These are phyloP conservation scores for Callimorpha dominula DNA, from an alignment of 2,888 invertebrate genomes.

Conservation along the genomic window DNA sequence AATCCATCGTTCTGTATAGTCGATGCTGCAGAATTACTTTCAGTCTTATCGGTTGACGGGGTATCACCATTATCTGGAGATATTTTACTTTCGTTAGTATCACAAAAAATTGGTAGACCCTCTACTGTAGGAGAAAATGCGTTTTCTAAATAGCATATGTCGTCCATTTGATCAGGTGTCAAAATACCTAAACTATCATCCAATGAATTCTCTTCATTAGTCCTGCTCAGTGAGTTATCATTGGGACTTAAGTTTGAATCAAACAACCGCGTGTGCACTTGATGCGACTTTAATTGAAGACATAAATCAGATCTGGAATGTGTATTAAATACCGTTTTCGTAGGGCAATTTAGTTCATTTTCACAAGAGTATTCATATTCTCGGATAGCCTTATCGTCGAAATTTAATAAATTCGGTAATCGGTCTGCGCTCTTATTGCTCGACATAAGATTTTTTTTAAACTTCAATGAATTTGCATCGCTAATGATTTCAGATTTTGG, in stretches of 20 bases:
- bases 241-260: conserved; percentile 80
- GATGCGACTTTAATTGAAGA: conserved; percentile 78
- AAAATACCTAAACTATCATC: conserved; percentile 95
- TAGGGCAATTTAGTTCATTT: conserved; percentile 69
- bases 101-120: conserved; percentile 85
- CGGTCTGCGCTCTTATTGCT: conserved; percentile 72
- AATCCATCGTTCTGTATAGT: conserved; percentile 83
- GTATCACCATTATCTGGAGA: conserved; percentile 84
- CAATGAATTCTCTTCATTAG: conserved; percentile 92
- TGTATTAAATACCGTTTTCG: conserved; percentile 73
- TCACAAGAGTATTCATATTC: conserved; percentile 84
- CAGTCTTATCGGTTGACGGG: conserved; percentile 87
- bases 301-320: conserved; percentile 82
- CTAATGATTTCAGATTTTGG: conserved; percentile 58
- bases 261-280: conserved; percentile 68
- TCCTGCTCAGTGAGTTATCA: conserved; percentile 79
- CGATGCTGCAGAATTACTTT: conserved; percentile 83
- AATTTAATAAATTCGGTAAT: conserved; percentile 78
- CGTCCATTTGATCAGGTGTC: conserved; percentile 96
- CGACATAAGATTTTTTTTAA: conserved; percentile 60
- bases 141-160: conserved; percentile 88
- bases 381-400: conserved; percentile 81
- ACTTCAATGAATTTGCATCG: conserved; percentile 55
- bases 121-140: conserved; percentile 89
- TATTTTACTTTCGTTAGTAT: conserved; percentile 76